Evolutionary conservation across 2,888 invertebrate species (phyloP), one percentile per base, ranked within the genome.

Genomic region (Polyploca ridens): DNA sequence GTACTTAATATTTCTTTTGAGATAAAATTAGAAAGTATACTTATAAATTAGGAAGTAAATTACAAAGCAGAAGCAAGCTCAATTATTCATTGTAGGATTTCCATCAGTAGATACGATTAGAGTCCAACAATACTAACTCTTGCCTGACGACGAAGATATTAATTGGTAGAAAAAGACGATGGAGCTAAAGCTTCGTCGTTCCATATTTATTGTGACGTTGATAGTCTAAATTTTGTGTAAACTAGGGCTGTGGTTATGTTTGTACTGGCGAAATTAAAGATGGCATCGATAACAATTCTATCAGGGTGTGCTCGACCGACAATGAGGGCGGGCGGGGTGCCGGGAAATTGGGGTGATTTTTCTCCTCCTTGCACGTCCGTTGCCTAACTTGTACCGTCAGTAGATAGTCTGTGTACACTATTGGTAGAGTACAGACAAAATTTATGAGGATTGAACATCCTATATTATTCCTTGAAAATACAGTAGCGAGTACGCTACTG

Each of bases 271-370:
- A 95, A 95, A 95, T 95, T 95, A 95, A 95, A 95, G 95, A 95
- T 95, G 90, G 93, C 90, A 90, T 93, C 90, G 95, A 95, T 95
- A 95, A 94, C 92, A 91, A 87, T 93, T 94, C 94, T 92, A 94
- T 95, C 94, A 93, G 87, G 79, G 85, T 77, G 84, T 82, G 81
- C 77, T 83, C 87, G 79, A 79, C 85, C 89, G 90, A 94, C 87
- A 88, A 86, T 84, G 85, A 85, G 84, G 85, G 82, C 77, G 81
- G 80, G 70, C 74, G 75, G 81, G 41, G 79, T 76, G 81, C 71
- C 83, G 85, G 92, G 92, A 93, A 92, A 94, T 93, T 91, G 90
- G 90, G 91, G 90, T 91, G 92, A 93, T 93, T 91, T 93, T 92
- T 94, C 93, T 90, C 84, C 85, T 85, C 87, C 85, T 80, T 87